Percentiles rank a stretch among this genome's conserved stretches.
These are phyloP conservation scores for Sympetrum striolatum DNA, from an alignment of 2,888 invertebrate genomes.

Conservation along the genomic window DNA sequence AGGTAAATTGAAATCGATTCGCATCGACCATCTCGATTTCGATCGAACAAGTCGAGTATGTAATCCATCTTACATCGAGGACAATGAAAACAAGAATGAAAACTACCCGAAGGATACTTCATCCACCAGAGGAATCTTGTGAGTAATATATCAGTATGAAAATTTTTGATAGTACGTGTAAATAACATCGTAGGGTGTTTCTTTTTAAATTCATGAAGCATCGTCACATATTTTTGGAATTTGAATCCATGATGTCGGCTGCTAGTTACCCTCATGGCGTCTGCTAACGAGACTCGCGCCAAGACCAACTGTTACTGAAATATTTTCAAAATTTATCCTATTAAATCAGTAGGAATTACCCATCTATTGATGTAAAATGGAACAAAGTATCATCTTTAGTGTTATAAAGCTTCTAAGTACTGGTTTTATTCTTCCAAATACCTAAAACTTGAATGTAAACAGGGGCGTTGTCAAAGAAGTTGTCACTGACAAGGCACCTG, in stretches of 20 bases:
- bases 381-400: background rate
- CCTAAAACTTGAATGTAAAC: constrained; percentile 9
- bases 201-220: background rate
- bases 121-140: constrained; percentile 27
- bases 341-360: background rate
- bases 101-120: constrained; percentile 8
- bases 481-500: constrained; percentile 48
- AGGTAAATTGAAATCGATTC: background rate
- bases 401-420: background rate
- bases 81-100: constrained; percentile 47
- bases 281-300: constrained; percentile 55
- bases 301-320: constrained; percentile 45
- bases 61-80: constrained; percentile 45
- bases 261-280: constrained; percentile 60
- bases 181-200: background rate
- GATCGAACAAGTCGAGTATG: constrained; percentile 26
- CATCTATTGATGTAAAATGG: background rate
- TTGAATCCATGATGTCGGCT: constrained; percentile 54
- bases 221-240: background rate
- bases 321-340: background rate
- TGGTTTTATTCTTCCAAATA: too few relatives aligned
- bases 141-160: background rate
- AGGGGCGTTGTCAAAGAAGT: constrained; percentile 48
- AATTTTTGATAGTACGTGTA: background rate
- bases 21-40: background rate